Evolutionary conservation across 2,113 vertebrate genomes (phyloP), one percentile per base, ranked within the genome.

Genomic region (Corydoras sp.): DNA sequence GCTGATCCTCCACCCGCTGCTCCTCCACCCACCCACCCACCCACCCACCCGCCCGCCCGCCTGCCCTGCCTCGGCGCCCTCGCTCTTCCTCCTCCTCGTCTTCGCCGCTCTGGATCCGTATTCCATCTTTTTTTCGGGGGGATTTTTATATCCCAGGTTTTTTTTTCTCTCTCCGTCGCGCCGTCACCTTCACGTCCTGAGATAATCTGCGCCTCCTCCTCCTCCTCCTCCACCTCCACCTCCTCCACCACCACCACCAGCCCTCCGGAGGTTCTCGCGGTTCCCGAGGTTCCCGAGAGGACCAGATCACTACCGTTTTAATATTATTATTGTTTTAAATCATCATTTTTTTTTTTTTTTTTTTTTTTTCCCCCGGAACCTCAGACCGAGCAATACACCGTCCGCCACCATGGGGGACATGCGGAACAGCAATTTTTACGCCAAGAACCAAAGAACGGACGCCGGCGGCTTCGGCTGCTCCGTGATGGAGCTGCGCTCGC

Each of bases 361-460:
- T 35, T 35, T 4, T 35, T 35, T 4, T 35, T 35, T 35, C 6
- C 60, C 49, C 59, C n/a, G n/a, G n/a, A 31, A 58, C 79, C 78
- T 83, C 81, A 76, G 60, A 79, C 80, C 72, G 83, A 88, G 88
- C 87, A 89, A 89, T 87, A 90, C 13, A 14, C 54, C 6, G 85
- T 69, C 73, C 13, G 87, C 83, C 89, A 81, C 84, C 77, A 99
- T 99, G 97, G 97, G 97, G 89, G 97, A 99, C 89, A 93, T 99
- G 95, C 94, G 95, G 70, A 99, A 99, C 83, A 99, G 96, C 48
- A 96, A 97, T 92, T 98, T 98, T 90, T 98, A 98, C 85, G 91
- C 93, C 87, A 99, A 99, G 94, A 98, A 97, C 95, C 97, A 98
- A 95, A 96, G 93, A 94, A 94, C 93, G 0, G 95, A 94, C 90